Conservation (phyloP, 2,888 invertebrate species). For the Eutolmus rufibarbis region DNA sequence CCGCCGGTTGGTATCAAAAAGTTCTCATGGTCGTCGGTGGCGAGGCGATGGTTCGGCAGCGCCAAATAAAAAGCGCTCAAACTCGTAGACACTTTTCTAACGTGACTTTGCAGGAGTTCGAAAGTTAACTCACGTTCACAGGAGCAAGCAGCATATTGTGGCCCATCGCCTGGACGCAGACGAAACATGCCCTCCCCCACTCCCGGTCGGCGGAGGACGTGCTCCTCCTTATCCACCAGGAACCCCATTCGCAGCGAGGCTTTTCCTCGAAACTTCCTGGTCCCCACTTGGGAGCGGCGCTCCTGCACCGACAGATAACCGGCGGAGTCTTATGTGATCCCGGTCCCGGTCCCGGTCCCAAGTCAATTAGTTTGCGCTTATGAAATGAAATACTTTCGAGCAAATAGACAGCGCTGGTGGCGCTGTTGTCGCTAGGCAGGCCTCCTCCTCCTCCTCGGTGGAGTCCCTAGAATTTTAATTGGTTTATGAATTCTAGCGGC, state of each 20-base stretch:
- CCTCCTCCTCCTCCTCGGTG: neutral
- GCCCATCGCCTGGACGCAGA: neutral
- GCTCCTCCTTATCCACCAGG: neutral
- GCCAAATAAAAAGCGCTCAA: constrained; percentile 37
- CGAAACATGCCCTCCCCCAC: neutral
- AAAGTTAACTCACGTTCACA: constrained; percentile 38
- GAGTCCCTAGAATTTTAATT: neutral
- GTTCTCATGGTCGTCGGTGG: neutral
- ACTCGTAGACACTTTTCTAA: constrained; percentile 42
- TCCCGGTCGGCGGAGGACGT: neutral
- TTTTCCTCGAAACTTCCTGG: neutral
- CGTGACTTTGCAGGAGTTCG: constrained; percentile 41
- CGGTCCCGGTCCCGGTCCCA: neutral
- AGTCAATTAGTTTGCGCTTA: constrained; percentile 30
- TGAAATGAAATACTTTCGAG: constrained; percentile 21
- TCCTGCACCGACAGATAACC: constrained; percentile 9
- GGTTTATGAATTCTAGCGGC: neutral
- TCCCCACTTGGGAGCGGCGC: neutral
- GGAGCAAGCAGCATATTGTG: constrained; percentile 43
- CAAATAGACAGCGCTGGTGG: neutral
- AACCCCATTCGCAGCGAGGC: neutral
- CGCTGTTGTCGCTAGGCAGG: neutral
- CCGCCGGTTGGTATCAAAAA: neutral
- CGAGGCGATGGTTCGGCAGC: neutral
- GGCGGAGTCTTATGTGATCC: neutral